Percentiles rank a stretch among this genome's conserved stretches.
phyloP scores from a whole-genome alignment of 2,888 invertebrate genomes.

The Troglohyphantes excavatus region DNA sequence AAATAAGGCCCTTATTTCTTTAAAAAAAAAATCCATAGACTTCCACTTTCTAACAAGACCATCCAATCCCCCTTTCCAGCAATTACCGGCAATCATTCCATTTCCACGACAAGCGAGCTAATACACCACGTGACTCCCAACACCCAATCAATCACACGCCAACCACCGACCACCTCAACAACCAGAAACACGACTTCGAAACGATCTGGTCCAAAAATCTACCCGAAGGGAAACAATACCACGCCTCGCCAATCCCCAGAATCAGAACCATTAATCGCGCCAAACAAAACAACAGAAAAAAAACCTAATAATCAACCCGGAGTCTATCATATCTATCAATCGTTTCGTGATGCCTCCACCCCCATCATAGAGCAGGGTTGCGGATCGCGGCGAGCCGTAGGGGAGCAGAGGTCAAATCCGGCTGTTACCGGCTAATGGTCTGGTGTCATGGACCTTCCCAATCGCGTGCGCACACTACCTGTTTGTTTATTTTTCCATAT shows the following conservation, averaged over 20 bases:
- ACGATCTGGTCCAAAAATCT: slow-evolving; percentile 15
- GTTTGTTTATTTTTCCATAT: slow-evolving; percentile 65
- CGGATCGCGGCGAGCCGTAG: not conserved
- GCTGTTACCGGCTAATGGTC: slow-evolving; percentile 68
- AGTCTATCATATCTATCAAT: slow-evolving; percentile 54
- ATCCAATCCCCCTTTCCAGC: no score
- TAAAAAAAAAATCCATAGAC: no score
- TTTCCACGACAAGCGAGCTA: no score
- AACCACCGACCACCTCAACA: not conserved
- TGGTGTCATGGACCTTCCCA: slow-evolving; percentile 58
- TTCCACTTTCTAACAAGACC: no score
- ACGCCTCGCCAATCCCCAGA: slow-evolving; percentile 50
- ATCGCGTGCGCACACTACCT: slow-evolving; percentile 20
- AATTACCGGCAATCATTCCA: no score
- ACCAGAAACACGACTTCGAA: not conserved
- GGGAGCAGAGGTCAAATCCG: slow-evolving; percentile 72
- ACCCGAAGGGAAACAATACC: not conserved
- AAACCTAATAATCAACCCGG: slow-evolving; percentile 43
- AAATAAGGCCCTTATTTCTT: no score
- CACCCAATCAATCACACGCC: slow-evolving; percentile 17
- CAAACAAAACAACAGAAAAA: not conserved
- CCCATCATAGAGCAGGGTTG: slow-evolving; percentile 5
- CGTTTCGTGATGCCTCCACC: slow-evolving; percentile 42
- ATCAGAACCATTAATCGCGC: slow-evolving; percentile 72
- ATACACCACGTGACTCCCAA: not conserved